Percentiles rank a stretch among this genome's conserved stretches.
Conservation (phyloP, 2,888 invertebrate genomes). For the Synergus umbraculus region DNA sequence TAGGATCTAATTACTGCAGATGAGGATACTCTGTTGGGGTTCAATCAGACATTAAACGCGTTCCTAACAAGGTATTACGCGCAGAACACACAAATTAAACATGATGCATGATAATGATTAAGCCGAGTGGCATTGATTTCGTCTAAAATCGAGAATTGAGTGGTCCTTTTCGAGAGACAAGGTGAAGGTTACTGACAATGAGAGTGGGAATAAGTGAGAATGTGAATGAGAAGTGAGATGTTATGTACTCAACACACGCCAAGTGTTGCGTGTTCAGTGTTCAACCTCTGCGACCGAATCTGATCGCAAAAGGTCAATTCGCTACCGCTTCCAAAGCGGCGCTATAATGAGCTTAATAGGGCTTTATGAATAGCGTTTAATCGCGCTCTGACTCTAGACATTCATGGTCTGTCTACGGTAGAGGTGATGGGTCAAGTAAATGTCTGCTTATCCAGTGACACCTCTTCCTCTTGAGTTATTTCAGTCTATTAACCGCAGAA, state of each 20-base stretch:
- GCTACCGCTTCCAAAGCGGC: constrained; percentile 40
- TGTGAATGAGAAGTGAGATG: constrained; percentile 14
- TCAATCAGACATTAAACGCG: too few species aligned
- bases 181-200: constrained; percentile 51
- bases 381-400: constrained; percentile 45
- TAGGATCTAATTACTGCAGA: constrained; percentile 49
- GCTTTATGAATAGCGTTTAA: constrained; percentile 54
- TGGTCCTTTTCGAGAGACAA: neutral
- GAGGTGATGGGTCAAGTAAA: constrained; percentile 26
- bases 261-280: constrained; percentile 19
- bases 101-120: too few species aligned
- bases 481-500: constrained; percentile 4
- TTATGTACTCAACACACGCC: constrained; percentile 1
- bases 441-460: constrained; percentile 9
- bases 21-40: too few species aligned
- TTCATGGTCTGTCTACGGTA: neutral
- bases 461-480: constrained; percentile 26
- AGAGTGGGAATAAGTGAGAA: constrained; percentile 12
- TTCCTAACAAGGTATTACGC: too few species aligned
- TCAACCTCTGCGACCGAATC: constrained; percentile 44
- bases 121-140: too few species aligned
- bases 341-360: constrained; percentile 56
- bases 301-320: constrained; percentile 52
- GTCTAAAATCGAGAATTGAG: neutral
- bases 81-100: too few species aligned